A percentile compares a stretch with the other conserved stretches of the same genome.
These are phyloP conservation scores for Paramormyrops kingsleyae DNA, from an alignment of 2,113 vertebrate species.

Conservation along the genomic window DNA sequence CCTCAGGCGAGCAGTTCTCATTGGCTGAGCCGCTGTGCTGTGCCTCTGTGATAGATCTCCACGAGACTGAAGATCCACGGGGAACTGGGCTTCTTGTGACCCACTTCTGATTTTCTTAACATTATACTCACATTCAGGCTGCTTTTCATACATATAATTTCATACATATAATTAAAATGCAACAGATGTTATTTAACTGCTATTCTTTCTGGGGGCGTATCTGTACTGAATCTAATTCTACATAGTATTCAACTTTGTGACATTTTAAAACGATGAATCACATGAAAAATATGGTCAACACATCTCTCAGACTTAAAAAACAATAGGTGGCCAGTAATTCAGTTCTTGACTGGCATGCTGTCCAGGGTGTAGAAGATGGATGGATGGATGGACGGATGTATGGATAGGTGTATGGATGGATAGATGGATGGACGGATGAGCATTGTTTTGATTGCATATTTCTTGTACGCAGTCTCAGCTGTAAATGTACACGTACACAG, in stretches of 20 bases:
- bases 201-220: constrained; percentile 50
- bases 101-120: constrained; percentile 51
- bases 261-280: constrained; percentile 6
- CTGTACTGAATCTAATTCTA: constrained; percentile 3
- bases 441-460: background rate
- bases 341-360: background rate
- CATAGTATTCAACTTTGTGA: constrained; percentile 15
- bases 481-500: background rate
- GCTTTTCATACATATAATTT: constrained; percentile 53
- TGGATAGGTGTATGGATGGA: background rate
- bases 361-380: background rate
- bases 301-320: background rate
- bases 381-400: too few species aligned
- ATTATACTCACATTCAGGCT: constrained; percentile 53
- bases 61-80: constrained; percentile 17
- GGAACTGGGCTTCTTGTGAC: constrained; percentile 41
- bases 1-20: background rate
- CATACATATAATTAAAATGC: constrained; percentile 58
- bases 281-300: background rate
- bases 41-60: constrained; percentile 3
- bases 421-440: background rate
- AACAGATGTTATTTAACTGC: constrained; percentile 67
- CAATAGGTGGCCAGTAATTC: background rate
- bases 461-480: background rate
- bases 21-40: background rate